A percentile compares a stretch with the other conserved stretches of the same genome.
Evolutionary conservation across 2,888 invertebrate genomes (phyloP).

Genomic region (Eupithecia vulgata): DNA sequence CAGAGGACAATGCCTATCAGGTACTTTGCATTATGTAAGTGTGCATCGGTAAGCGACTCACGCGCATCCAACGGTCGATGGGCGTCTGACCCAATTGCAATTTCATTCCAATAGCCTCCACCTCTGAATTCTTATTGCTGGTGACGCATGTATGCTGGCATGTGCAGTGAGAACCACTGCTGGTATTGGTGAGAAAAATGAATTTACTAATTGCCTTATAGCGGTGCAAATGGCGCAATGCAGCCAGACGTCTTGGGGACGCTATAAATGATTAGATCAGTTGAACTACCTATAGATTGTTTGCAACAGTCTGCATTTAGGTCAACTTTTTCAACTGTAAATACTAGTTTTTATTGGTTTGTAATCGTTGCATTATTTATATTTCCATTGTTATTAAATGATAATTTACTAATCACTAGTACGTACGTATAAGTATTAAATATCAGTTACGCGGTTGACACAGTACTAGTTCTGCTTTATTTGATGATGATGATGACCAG

Average conservation of each 20-base stretch:
- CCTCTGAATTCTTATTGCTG: conserved; percentile 37
- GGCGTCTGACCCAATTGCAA: conserved; percentile 75
- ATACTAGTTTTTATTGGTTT: no score
- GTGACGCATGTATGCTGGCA: conserved; percentile 9
- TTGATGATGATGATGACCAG: background rate
- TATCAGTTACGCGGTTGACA: background rate
- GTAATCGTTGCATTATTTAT: no score
- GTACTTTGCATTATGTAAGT: conserved; percentile 64
- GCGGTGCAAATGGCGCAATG: no score
- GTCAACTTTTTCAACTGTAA: no score
- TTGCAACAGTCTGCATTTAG: no score
- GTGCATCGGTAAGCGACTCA: conserved; percentile 69
- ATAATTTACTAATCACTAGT: background rate
- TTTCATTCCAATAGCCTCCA: conserved; percentile 61
- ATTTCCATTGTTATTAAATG: no score
- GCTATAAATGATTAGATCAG: no score
- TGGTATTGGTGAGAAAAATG: background rate
- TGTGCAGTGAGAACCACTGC: background rate
- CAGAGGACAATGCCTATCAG: conserved; percentile 57
- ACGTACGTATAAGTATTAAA: background rate
- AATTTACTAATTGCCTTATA: background rate
- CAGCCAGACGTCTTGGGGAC: no score
- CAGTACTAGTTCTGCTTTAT: background rate
- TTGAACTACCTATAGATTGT: no score
- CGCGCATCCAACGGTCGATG: conserved; percentile 76